Evolutionary conservation across 1,140 invertebrate genomes (phyloP).

Genomic region (Panagrolaimus sp.): DNA sequence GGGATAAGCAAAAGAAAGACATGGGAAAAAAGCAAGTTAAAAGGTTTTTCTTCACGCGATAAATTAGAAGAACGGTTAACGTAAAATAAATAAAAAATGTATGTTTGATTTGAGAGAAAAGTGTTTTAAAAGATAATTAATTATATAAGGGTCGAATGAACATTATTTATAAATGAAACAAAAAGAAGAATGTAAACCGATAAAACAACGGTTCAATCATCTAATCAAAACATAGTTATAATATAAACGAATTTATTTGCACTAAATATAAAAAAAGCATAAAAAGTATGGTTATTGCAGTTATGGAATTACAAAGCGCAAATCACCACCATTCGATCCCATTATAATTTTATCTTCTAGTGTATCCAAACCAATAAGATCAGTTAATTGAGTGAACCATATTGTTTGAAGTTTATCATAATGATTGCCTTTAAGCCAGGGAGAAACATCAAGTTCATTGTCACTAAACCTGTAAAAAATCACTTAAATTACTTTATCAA

Average conservation of each 20-base stretch:
- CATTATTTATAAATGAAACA: too few relatives aligned
- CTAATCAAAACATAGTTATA: not conserved
- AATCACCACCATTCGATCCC: not conserved
- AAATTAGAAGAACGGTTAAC: too few relatives aligned
- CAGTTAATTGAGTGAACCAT: not conserved
- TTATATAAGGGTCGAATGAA: too few relatives aligned
- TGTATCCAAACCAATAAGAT: not conserved
- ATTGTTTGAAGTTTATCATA: not conserved
- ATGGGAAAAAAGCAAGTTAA: too few relatives aligned
- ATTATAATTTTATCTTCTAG: not conserved
- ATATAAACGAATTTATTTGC: not conserved
- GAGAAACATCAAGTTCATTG: constrained; percentile 8
- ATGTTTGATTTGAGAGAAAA: too few relatives aligned
- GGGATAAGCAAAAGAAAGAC: too few relatives aligned
- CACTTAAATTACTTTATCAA: too few relatives aligned
- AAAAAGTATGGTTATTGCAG: not conserved
- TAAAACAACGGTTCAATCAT: too few relatives aligned
- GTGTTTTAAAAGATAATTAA: too few relatives aligned
- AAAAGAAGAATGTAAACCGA: too few relatives aligned
- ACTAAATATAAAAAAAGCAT: not conserved
- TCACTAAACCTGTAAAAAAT: constrained; percentile 1
- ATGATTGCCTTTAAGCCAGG: not conserved
- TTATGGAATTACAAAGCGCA: not conserved
- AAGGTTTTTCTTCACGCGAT: too few relatives aligned
- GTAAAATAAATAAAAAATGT: too few relatives aligned